These are phyloP conservation scores for Geococcyx californianus DNA, from an alignment of 2,113 vertebrate species.

Conservation along the genomic window DNA sequence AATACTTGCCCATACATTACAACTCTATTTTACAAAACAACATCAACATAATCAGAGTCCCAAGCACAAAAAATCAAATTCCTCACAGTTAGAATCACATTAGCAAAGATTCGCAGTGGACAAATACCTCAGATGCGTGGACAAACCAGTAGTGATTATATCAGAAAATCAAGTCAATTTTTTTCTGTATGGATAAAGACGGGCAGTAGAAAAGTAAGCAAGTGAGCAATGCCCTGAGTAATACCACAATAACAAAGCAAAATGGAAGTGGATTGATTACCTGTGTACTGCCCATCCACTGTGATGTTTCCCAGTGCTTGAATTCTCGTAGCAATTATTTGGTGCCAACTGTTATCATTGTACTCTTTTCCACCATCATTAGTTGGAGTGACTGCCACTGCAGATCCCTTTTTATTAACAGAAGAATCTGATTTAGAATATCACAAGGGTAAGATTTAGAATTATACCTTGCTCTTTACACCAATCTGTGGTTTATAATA, in stretches of 20 bases:
- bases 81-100: neutral
- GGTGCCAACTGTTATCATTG: slow-evolving; percentile 88
- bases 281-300: slow-evolving; percentile 85
- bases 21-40: neutral
- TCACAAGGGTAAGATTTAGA: neutral
- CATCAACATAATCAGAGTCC: neutral
- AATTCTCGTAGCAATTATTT: slow-evolving; percentile 81
- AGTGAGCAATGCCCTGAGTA: neutral
- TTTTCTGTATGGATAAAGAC: neutral
- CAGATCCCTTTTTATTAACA: slow-evolving; percentile 81
- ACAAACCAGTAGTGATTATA: neutral
- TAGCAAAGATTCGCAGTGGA: neutral
- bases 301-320: slow-evolving; percentile 86
- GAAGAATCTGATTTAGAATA: slow-evolving; percentile 28
- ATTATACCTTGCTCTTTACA: neutral
- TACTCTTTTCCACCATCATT: slow-evolving; percentile 83
- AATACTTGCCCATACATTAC: neutral
- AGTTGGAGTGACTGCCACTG: slow-evolving; percentile 81
- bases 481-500: neutral
- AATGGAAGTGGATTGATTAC: slow-evolving; percentile 65
- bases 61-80: neutral
- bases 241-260: neutral
- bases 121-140: neutral
- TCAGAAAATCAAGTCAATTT: neutral
- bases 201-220: neutral